phyloP scores from a whole-genome alignment of 2,888 invertebrate genomes.

The Leucozona laternaria region DNA sequence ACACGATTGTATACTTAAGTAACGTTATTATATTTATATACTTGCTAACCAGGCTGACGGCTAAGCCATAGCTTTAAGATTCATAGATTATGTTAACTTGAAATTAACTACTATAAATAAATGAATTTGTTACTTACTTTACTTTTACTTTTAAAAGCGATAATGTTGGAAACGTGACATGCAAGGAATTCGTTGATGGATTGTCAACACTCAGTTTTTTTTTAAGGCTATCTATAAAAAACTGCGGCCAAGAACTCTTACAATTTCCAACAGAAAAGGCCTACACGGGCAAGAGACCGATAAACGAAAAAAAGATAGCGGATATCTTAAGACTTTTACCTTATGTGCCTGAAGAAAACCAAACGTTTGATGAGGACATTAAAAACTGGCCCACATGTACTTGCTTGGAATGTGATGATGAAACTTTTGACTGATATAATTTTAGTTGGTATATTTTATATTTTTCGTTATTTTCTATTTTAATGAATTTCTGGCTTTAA shows the following conservation, averaged over 20 bases:
- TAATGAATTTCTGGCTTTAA: too few relatives aligned
- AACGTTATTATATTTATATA: too few relatives aligned
- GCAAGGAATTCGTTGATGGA: slow-evolving; percentile 8
- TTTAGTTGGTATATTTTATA: slow-evolving; percentile 3
- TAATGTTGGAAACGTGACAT: not conserved
- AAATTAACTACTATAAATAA: too few relatives aligned
- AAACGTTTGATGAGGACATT: slow-evolving; percentile 6
- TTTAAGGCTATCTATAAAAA: slow-evolving; percentile 22
- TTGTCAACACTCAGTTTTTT: not conserved
- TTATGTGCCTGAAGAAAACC: slow-evolving; percentile 7
- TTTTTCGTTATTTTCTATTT: not conserved
- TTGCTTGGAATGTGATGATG: not conserved
- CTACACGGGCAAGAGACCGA: slow-evolving; percentile 31
- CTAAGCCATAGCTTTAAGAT: too few relatives aligned
- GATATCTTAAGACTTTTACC: slow-evolving; percentile 13
- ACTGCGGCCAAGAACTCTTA: slow-evolving; percentile 5
- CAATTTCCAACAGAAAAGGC: slow-evolving; percentile 21
- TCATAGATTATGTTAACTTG: too few relatives aligned
- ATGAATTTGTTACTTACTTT: too few relatives aligned
- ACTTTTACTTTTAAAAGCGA: too few relatives aligned
- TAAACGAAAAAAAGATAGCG: slow-evolving; percentile 7
- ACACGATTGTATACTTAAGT: too few relatives aligned
- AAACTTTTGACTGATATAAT: not conserved
- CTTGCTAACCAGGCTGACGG: too few relatives aligned
- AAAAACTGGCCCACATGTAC: slow-evolving; percentile 18